Conservation (phyloP, 2,888 invertebrate species). For the Rhagonycha lutea region DNA sequence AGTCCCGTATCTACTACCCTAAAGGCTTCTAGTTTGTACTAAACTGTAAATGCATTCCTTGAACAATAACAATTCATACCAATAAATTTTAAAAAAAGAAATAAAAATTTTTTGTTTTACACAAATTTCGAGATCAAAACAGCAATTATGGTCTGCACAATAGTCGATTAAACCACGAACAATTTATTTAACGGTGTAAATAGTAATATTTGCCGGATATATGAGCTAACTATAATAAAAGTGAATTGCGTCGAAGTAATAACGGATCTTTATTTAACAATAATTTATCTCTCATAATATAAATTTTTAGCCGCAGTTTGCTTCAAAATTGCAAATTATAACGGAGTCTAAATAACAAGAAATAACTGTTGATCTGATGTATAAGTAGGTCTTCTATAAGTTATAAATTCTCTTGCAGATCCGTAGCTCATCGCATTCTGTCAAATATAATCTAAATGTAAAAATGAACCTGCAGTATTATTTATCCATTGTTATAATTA, state of each 20-base stretch:
- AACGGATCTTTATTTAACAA: background rate
- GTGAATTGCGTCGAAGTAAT: background rate
- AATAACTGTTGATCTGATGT: background rate
- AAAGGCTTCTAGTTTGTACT: too few species aligned
- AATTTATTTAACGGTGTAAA: background rate
- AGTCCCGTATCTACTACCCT: too few species aligned
- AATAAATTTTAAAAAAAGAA: too few species aligned
- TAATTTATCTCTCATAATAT: background rate
- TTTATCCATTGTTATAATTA: background rate
- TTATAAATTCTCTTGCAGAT: conserved; percentile 5
- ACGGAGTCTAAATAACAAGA: background rate
- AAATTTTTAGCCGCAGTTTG: background rate
- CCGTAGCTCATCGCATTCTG: background rate
- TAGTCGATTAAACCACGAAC: background rate
- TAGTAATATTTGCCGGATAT: background rate
- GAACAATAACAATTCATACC: too few species aligned
- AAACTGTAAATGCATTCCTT: too few species aligned
- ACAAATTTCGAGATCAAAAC: background rate
- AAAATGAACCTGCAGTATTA: conserved; percentile 2
- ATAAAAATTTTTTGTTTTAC: too few species aligned
- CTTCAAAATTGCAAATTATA: background rate
- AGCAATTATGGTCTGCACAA: background rate
- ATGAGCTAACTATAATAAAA: background rate
- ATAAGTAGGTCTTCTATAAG: background rate
- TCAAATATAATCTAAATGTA: background rate